Base-by-base conservation (phyloP, 2,797 vertebrate genomes). In the Urosaurus nigricauda region DNA sequence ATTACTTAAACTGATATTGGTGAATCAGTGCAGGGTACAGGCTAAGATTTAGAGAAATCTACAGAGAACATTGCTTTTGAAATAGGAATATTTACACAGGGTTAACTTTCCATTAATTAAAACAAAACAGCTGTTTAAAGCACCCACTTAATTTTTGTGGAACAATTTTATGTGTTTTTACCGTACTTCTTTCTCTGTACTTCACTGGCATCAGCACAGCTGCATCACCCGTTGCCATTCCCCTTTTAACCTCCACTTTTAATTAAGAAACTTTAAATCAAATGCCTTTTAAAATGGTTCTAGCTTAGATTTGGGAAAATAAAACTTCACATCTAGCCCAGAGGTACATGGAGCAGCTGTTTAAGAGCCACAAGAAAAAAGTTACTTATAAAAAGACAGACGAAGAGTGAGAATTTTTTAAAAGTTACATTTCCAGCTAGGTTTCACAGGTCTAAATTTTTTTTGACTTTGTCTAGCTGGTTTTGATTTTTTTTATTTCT, bases 211-310 rank as follows among this genome's bases (percentile, higher is more conserved):
- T 92, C 73, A 83, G 92, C 92, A 89, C 95, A 95, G 94, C 94
- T 96, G 95, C 92, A 93, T 95, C 92, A 87, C 93, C 88, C 85
- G 79, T 93, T 94, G 94, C 92, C 90, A 85, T 0, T 32, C 84
- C 92, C 92, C 93, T 93, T 94, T 95, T 94, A 95, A 94, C 90
- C 93, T 94, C 74, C 9, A 0, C 32, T 94, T 95, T 95, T 95
- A 95, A 95, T 95, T 94, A 93, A 95, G 93, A 94, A 95, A 95
- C 93, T 88, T 93, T 93, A 94, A 95, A 92, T 94, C 84, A 94
- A 91, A 94, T 95, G 88, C 85, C 40, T 81, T 93, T 87, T 94
- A 93, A 94, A 94, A 94, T 94, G 91, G 93, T 92, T 95, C 88
- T 87, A 85, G 0, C 93, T 95, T 92, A 94, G 89, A 91, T 93